Evolutionary conservation across 2,888 invertebrate species (phyloP).

Genomic region (Maniola hyperantus): DNA sequence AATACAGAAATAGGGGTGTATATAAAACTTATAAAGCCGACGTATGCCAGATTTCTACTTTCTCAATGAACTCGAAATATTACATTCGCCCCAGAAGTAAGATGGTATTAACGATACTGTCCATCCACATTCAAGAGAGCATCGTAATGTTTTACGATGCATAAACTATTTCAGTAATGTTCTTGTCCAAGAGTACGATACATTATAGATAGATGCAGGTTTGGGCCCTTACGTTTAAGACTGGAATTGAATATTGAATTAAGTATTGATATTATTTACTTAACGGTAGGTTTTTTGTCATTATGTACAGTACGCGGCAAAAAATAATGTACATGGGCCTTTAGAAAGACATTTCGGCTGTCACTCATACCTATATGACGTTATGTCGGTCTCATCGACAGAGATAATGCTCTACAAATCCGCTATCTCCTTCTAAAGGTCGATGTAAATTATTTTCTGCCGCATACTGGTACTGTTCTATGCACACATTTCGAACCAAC

Average conservation of each 20-base stretch:
- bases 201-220: constrained; percentile 3
- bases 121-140: constrained; percentile 37
- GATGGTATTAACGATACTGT: constrained; percentile 36
- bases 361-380: too few relatives aligned
- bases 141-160: constrained; percentile 37
- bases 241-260: not conserved
- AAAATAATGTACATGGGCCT: too few relatives aligned
- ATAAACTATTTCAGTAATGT: constrained; percentile 30
- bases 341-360: too few relatives aligned
- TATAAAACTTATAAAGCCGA: constrained; percentile 23
- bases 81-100: constrained; percentile 32
- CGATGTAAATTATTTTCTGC: too few relatives aligned
- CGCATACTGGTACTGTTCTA: too few relatives aligned
- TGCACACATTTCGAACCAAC: too few relatives aligned
- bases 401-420: too few relatives aligned
- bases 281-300: too few relatives aligned
- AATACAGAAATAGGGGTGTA: constrained; percentile 39
- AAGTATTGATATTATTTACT: too few relatives aligned
- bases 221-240: not conserved
- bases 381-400: too few relatives aligned
- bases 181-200: constrained; percentile 18
- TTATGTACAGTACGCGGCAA: too few relatives aligned
- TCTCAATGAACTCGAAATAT: constrained; percentile 48
- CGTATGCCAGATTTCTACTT: constrained; percentile 58
- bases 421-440: too few relatives aligned